Base-by-base conservation (phyloP, 2,797 vertebrate genomes). In the Sylvilagus floridanus region DNA sequence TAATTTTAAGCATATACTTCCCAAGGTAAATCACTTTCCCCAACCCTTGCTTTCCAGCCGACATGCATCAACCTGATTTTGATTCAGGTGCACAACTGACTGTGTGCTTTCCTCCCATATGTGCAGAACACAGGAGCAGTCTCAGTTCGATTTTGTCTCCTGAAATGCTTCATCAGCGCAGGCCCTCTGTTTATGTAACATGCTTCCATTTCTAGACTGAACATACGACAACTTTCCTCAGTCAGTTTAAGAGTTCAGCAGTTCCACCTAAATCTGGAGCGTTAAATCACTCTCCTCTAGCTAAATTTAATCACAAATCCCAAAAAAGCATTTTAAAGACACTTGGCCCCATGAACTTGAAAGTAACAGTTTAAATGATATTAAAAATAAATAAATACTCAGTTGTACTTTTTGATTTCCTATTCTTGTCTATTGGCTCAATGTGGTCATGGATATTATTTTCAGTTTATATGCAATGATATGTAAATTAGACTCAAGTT, bases 201-300 rank as follows among this genome's bases (percentile, higher is more conserved):
- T 12, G 42, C 42, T 89, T 92, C 73, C 54, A 54, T 72, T 95
- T 95, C 93, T 90, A 81, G 73, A 35, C 68, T 66, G 88, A 69
- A 87, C 42, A 52, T 68, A 68, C 28, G 86, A 88, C 37, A 88
- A 75, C n/a, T 84, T 90, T 50, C 37, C 24, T 92, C n/a, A 83
- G 47, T 75, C 47, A 50, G 42, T 93, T 96, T 90, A 88, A 96
- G 84, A 95, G 24, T 75, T 93, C 86, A 93, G 91, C 68, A 42
- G 78, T 87, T 72, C 91, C 83, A 65, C 57, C 81, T 73, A 88
- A 90, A 94, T 88, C 28, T 91, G 93, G 50, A 78, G 4, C 79
- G 91, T 76, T 73, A 69, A 79, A 84, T 81, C 63, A 84, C 66
- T 87, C 75, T 95, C 24, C 32, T 37, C 52, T 54, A 57, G 79